phyloP scores from a whole-genome alignment of 1,140 invertebrate species.

The Nephila pilipes region DNA sequence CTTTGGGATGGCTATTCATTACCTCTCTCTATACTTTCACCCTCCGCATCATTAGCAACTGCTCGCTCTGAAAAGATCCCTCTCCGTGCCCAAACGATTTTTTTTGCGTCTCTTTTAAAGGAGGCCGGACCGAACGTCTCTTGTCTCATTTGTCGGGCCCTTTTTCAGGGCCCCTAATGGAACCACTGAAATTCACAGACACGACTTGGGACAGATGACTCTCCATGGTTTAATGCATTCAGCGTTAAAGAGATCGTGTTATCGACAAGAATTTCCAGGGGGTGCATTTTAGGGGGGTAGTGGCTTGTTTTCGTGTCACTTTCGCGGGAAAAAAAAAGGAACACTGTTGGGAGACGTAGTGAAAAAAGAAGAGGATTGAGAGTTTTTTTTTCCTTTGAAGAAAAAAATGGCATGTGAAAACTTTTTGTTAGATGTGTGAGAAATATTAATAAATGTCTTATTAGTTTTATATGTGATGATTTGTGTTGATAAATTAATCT shows the following conservation, averaged over 20 bases:
- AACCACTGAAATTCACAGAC: constrained; percentile 15
- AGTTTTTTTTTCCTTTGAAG: too few relatives aligned
- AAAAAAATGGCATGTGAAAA: too few relatives aligned
- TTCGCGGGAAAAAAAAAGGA: background rate
- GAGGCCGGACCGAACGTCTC: background rate
- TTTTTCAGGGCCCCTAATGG: constrained; percentile 29
- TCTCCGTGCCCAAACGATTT: background rate
- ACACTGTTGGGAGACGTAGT: background rate
- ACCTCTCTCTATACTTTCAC: background rate
- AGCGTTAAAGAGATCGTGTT: background rate
- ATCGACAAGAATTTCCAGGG: background rate
- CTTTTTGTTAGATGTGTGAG: background rate
- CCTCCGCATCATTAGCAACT: background rate
- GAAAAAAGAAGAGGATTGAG: background rate
- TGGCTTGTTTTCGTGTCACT: background rate
- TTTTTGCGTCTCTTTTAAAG: background rate
- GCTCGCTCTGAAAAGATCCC: background rate
- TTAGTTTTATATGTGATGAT: background rate
- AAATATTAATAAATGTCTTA: background rate
- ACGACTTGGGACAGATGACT: constrained; percentile 13
- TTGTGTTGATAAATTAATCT: background rate
- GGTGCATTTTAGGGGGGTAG: background rate
- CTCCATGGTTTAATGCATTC: background rate
- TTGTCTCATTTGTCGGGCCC: background rate
- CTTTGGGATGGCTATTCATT: background rate